Evolutionary conservation across 2,888 invertebrate genomes (phyloP).

Genomic region (Brachyptera risi): DNA sequence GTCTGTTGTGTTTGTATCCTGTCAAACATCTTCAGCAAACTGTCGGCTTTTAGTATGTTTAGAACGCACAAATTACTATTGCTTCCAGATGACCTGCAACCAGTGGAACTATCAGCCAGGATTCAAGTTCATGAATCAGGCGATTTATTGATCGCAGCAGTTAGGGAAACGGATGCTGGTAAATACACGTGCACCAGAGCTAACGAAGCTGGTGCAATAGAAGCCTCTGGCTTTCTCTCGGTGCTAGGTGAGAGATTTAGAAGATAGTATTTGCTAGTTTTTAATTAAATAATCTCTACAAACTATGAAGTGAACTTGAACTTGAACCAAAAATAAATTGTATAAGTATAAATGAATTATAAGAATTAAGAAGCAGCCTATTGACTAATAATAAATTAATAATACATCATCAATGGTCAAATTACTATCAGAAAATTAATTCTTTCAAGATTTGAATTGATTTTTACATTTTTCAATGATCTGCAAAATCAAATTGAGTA

Average conservation of each 20-base stretch:
- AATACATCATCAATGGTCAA: no score
- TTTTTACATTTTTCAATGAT: no score
- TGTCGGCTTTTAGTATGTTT: slow-evolving; percentile 12
- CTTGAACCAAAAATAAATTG: no score
- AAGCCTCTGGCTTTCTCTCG: slow-evolving; percentile 74
- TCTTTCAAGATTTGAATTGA: no score
- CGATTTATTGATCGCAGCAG: slow-evolving; percentile 82
- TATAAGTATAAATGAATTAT: no score
- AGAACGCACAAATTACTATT: slow-evolving; percentile 28
- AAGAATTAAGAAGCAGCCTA: no score
- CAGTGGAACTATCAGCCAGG: slow-evolving; percentile 62
- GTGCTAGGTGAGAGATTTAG: slow-evolving; percentile 70
- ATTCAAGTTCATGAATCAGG: slow-evolving; percentile 82
- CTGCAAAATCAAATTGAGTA: no score
- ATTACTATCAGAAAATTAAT: no score
- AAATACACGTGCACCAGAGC: slow-evolving; percentile 84
- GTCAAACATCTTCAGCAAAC: no score
- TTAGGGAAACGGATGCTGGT: slow-evolving; percentile 78
- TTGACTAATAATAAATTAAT: no score
- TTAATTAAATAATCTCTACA: neutral
- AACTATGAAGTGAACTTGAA: neutral
- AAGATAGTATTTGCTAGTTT: neutral
- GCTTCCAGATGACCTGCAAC: slow-evolving; percentile 53
- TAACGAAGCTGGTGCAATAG: slow-evolving; percentile 84
- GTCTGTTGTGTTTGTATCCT: neutral